Evolutionary conservation across 2,113 vertebrate species (phyloP).

Genomic region (Indri indri): DNA sequence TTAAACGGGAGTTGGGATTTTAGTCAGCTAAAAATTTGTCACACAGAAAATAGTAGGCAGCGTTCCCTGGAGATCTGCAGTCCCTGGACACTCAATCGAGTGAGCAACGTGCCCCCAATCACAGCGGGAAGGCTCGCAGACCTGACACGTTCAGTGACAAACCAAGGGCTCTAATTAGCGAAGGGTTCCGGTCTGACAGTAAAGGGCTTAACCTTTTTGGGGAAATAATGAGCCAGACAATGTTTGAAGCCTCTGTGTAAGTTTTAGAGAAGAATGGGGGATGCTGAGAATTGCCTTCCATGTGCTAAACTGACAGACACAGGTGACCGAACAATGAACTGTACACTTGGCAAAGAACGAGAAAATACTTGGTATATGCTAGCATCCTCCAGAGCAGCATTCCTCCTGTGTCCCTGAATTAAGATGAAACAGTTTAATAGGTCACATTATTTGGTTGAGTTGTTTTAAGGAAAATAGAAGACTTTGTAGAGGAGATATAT

Average conservation of each 20-base stretch:
- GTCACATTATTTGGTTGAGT: slow-evolving; percentile 55
- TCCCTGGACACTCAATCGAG: slow-evolving; percentile 64
- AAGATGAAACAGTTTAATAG: slow-evolving; percentile 74
- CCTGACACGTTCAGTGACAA: slow-evolving; percentile 83
- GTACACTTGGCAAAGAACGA: slow-evolving; percentile 77
- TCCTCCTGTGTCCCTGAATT: slow-evolving; percentile 78
- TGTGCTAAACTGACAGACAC: slow-evolving; percentile 81
- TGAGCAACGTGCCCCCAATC: slow-evolving; percentile 77
- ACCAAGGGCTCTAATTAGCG: slow-evolving; percentile 84
- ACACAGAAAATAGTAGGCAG: slow-evolving; percentile 8
- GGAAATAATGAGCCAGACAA: slow-evolving; percentile 85
- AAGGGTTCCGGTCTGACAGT: slow-evolving; percentile 81
- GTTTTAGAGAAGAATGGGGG: slow-evolving; percentile 71
- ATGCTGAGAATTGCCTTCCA: slow-evolving; percentile 77
- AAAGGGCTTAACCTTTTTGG: slow-evolving; percentile 82
- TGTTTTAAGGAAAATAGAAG: slow-evolving; percentile 67
- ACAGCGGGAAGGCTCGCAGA: slow-evolving; percentile 80
- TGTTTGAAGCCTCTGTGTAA: slow-evolving; percentile 78
- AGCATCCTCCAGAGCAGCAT: slow-evolving; percentile 65
- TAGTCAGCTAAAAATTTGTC: slow-evolving; percentile 4
- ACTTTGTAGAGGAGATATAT: not conserved
- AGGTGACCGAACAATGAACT: slow-evolving; percentile 85
- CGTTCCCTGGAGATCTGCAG: slow-evolving; percentile 7
- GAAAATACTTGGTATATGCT: slow-evolving; percentile 69
- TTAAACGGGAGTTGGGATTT: not conserved